phyloP scores from a whole-genome alignment of 2,888 invertebrate species.

The Bellardia bayeri region DNA sequence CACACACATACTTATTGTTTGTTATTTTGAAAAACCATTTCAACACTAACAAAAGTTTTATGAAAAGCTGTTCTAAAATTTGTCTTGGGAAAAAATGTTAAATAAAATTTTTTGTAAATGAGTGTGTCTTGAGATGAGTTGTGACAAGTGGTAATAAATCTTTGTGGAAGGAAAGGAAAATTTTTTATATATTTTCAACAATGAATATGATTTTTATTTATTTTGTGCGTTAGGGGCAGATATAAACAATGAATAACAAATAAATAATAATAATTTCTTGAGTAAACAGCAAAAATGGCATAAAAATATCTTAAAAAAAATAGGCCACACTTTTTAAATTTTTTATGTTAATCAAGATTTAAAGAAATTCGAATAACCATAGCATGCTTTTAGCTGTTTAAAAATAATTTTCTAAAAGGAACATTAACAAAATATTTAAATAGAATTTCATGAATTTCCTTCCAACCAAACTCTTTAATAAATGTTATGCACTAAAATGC shows the following conservation, averaged over 20 bases:
- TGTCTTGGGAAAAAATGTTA: slow-evolving; percentile 4
- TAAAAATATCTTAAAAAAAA: slow-evolving; percentile 30
- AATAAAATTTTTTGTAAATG: neutral
- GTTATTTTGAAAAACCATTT: neutral
- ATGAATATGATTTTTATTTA: slow-evolving; percentile 43
- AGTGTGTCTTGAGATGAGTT: slow-evolving; percentile 34
- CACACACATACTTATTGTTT: neutral
- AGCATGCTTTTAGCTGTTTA: slow-evolving; percentile 35
- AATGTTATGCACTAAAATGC: neutral
- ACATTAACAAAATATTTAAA: neutral
- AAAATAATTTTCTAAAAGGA: neutral
- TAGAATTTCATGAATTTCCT: neutral
- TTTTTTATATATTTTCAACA: slow-evolving; percentile 63
- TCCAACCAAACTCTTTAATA: neutral
- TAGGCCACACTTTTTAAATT: slow-evolving; percentile 22
- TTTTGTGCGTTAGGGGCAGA: neutral
- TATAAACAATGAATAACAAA: slow-evolving; percentile 21
- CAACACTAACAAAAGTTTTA: slow-evolving; percentile 17
- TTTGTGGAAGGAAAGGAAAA: slow-evolving; percentile 29
- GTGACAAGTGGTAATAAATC: slow-evolving; percentile 73
- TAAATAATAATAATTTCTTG: slow-evolving; percentile 18
- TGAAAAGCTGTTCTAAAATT: slow-evolving; percentile 11
- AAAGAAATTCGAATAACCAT: neutral
- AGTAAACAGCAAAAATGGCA: neutral
- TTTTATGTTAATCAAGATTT: no score